phyloP scores from a whole-genome alignment of 2,888 invertebrate species.

The Sphaeridia pumilis region DNA sequence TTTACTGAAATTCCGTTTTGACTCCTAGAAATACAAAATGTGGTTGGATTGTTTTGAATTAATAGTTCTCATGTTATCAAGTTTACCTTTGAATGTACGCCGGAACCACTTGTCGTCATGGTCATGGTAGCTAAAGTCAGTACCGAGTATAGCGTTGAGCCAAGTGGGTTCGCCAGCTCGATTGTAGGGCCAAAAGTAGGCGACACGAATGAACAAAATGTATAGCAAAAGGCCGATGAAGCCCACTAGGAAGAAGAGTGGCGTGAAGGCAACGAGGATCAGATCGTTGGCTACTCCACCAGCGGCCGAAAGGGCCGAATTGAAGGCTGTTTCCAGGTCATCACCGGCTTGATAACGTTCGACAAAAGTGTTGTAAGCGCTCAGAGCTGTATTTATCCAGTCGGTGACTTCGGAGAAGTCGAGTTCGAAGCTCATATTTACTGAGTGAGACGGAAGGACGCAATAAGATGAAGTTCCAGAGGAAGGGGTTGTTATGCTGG shows the following conservation, averaged over 20 bases:
- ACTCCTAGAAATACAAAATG: no score
- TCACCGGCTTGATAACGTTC: not conserved
- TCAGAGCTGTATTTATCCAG: no score
- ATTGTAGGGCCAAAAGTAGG: conserved; percentile 4
- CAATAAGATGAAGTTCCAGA: no score
- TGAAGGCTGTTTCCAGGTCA: not conserved
- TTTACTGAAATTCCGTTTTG: no score
- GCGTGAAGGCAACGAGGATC: not conserved
- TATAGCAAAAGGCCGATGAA: not conserved
- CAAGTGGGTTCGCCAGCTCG: not conserved
- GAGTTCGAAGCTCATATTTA: no score
- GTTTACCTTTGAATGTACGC: conserved; percentile 2
- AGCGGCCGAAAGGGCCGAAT: not conserved
- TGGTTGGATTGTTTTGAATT: no score
- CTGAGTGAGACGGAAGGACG: no score
- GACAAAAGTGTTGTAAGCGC: not conserved
- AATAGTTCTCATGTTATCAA: no score
- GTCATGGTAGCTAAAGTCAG: conserved; percentile 1
- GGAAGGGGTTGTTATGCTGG: no score
- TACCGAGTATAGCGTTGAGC: conserved; percentile 1
- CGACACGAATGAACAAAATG: conserved; percentile 2
- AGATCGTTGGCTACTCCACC: not conserved
- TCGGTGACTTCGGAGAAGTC: no score
- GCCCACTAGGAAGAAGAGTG: not conserved
- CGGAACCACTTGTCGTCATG: conserved; percentile 2